phyloP scores from a whole-genome alignment of 1,140 invertebrate genomes.

The Archegozetes longisetosus region DNA sequence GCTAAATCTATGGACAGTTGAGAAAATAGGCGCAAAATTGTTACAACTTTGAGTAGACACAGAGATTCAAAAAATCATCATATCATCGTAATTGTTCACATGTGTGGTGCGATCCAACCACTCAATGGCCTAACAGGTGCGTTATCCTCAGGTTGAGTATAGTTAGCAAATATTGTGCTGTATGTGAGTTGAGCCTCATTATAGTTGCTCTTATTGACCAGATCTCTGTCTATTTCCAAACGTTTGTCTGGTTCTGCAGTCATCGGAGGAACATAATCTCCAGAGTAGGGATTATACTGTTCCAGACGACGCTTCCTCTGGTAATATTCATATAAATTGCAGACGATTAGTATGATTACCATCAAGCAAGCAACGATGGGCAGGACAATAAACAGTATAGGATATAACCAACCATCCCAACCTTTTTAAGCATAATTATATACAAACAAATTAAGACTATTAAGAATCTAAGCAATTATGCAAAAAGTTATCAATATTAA shows the following conservation, averaged over 20 bases:
- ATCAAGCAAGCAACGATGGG: background rate
- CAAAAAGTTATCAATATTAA: too few species aligned
- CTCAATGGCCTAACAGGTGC: background rate
- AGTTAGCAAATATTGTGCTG: background rate
- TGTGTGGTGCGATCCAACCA: background rate
- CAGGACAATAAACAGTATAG: background rate
- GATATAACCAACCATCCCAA: background rate
- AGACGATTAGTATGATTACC: background rate
- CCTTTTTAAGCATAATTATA: background rate
- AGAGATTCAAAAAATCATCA: too few species aligned
- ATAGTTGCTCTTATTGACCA: background rate
- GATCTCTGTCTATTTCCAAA: background rate
- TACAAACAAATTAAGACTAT: too few species aligned
- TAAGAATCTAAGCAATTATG: too few species aligned
- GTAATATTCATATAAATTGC: background rate
- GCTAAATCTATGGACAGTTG: too few species aligned
- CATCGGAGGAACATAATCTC: background rate
- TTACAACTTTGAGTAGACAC: too few species aligned
- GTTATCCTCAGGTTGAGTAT: background rate
- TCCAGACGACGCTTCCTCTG: background rate
- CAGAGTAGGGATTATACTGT: background rate
- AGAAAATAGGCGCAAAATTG: too few species aligned
- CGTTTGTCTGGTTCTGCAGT: too few species aligned
- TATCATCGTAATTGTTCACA: too few species aligned
- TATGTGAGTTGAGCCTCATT: background rate